Conservation (phyloP, 2,797 vertebrate genomes). For the Pseudomugil tenellus region DNA sequence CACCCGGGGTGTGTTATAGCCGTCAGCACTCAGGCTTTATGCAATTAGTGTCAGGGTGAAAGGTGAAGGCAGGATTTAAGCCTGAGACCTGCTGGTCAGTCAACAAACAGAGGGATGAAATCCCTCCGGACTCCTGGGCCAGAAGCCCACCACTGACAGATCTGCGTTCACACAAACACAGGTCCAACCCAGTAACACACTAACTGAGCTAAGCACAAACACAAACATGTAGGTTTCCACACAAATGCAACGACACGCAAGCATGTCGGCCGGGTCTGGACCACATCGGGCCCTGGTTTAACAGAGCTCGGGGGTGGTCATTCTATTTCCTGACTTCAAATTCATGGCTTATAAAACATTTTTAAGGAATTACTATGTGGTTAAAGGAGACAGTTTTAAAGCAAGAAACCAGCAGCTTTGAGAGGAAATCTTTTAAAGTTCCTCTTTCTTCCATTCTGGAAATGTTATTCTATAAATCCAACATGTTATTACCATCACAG, state of each 20-base stretch:
- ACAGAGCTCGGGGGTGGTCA: too few relatives aligned
- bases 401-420: too few relatives aligned
- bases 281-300: too few relatives aligned
- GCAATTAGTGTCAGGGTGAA: constrained; percentile 79
- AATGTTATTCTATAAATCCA: constrained; percentile 9
- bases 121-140: constrained; percentile 81
- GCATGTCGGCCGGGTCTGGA: too few relatives aligned
- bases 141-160: constrained; percentile 86
- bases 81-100: constrained; percentile 68
- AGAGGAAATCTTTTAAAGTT: neutral
- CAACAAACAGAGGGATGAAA: constrained; percentile 83
- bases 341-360: too few relatives aligned
- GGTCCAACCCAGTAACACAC: constrained; percentile 19
- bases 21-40: constrained; percentile 62
- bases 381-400: too few relatives aligned
- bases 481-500: neutral
- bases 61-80: constrained; percentile 74
- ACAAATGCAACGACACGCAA: neutral
- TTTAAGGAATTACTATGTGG: too few relatives aligned
- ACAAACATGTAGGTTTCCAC: constrained; percentile 29
- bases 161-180: constrained; percentile 55
- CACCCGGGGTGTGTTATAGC: constrained; percentile 54
- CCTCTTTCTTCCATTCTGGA: neutral
- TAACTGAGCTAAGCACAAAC: constrained; percentile 28
- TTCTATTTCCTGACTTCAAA: too few relatives aligned